Base-by-base conservation (phyloP, 2,113 vertebrate genomes). In the Mystacornis crossleyi region DNA sequence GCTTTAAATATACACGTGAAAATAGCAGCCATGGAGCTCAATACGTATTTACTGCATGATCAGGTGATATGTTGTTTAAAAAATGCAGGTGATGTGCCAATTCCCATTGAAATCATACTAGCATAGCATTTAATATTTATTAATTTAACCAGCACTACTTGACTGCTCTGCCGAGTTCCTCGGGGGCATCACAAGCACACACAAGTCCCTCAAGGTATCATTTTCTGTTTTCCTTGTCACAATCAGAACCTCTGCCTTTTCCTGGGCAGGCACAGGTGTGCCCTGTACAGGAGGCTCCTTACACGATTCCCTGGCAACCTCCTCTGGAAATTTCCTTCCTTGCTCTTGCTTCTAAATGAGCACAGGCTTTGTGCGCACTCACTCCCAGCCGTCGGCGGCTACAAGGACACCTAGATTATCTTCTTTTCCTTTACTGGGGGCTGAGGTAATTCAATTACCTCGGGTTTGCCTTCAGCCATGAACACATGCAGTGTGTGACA, bases 221-320 rank as follows among this genome's bases (percentile, higher is more conserved):
- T 61, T 69, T 42, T 40, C 29, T 23, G 0, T 33, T 58, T 74
- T 38, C 55, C 24, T 18, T 24, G 36, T 20, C 42, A 45, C 20
- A 3, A 26, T 42, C 34, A 26, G 66, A 53, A 48, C 38, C 1
- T 0, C 43, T 47, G 17, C 38, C 66, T 82, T 61, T 58, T 21
- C 25, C 21, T 29, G 29, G 19, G 3, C 21, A 4, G 2, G 14
- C 4, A 3, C 12, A 55, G 36, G 10, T 0, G 0, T 26, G 10
- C n/a, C 34, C 25, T n/a, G 6, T 28, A 21, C 24, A 36, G 62
- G 15, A 12, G 17, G 25, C 14, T 57, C 17, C 36, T 61, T 40
- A 25, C 17, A 31, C 0, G 0, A 80, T 81, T 34, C 28, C 61
- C 33, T 60, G 26, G 34, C 70, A 79, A 71, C 26, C 20, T 50